Evolutionary conservation across 2,797 vertebrate genomes (phyloP), one percentile per base, ranked within the genome.

Genomic region (Eulemur coronatus): DNA sequence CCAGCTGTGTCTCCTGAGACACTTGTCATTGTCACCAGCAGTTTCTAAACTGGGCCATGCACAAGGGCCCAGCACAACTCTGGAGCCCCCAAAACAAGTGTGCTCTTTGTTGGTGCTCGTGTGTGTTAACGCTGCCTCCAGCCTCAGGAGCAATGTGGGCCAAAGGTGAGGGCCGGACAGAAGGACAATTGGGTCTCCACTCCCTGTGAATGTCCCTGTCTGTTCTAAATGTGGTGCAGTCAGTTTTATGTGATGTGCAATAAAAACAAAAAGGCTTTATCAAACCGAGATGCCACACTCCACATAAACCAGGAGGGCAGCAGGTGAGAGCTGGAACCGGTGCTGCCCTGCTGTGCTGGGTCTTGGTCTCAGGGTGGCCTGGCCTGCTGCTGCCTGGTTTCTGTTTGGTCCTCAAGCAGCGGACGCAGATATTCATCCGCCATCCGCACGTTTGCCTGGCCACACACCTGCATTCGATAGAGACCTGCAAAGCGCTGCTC

Each of bases 241-340:
- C 88, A 50, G 75, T 97, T 97, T 97, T 96, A 76, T 94, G 96
- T 94, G 79, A 97, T 65, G 92, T 97, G 97, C 88, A 97, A 97
- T 97, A 97, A 98, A 97, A 88, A 80, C 48, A 75, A 82, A 93
- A 84, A 93, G 46, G 4, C 93, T 97, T 97, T 94, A 82, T 76
- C 79, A 61, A 82, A 59, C 28, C 38, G 72, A 22, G 82, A 50
- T 48, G 30, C 38, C 69, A 0, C 20, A 26, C 38, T 82, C 46
- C 41, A 70, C n/a, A 24, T 65, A 48, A 59, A 15, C 26, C 46
- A 22, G 2, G 12, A 41, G 48, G 20, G 35, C 50, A 41, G 14
- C 18, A 0, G 28, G 33, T 7, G 4, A 50, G 38, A 81, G 52
- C 57, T 30, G 14, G 76, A 26, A 24, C 13, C 13, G 1, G 9